phyloP scores from a whole-genome alignment of 2,888 invertebrate genomes.

The Dolomedes plantarius region DNA sequence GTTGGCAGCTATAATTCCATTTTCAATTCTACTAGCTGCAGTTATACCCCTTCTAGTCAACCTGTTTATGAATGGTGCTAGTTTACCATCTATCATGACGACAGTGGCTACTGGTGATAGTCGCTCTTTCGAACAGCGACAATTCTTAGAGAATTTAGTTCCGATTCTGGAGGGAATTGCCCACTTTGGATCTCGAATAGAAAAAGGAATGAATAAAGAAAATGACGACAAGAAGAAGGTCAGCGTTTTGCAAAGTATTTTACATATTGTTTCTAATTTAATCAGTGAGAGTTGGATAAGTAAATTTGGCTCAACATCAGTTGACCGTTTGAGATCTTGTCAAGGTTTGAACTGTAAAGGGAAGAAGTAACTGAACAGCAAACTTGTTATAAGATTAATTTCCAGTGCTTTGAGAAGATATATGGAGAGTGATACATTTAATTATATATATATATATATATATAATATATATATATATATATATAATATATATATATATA shows the following conservation, averaged over 20 bases:
- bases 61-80: slow-evolving; percentile 29
- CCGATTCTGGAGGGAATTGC: slow-evolving; percentile 50
- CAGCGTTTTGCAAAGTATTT: slow-evolving; percentile 23
- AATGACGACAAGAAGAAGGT: slow-evolving; percentile 26
- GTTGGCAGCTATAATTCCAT: slow-evolving; percentile 41
- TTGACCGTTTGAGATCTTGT: not conserved
- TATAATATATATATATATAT: too few relatives aligned
- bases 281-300: slow-evolving; percentile 39
- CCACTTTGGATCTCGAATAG: slow-evolving; percentile 7
- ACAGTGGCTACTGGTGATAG: not conserved
- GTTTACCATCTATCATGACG: slow-evolving; percentile 19
- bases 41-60: slow-evolving; percentile 41
- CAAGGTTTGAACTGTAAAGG: not conserved
- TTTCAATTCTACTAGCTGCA: slow-evolving; percentile 44
- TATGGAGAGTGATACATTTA: too few relatives aligned
- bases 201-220: slow-evolving; percentile 25
- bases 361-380: not conserved
- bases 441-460: too few relatives aligned
- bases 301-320: slow-evolving; percentile 9
- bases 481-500: too few relatives aligned
- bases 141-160: not conserved
- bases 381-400: too few relatives aligned
- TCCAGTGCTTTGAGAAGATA: too few relatives aligned
- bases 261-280: slow-evolving; percentile 25
- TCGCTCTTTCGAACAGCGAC: not conserved